Evolutionary conservation across 2,888 invertebrate species (phyloP), one percentile per base, ranked within the genome.

Genomic region (Agrochola lychnidis): DNA sequence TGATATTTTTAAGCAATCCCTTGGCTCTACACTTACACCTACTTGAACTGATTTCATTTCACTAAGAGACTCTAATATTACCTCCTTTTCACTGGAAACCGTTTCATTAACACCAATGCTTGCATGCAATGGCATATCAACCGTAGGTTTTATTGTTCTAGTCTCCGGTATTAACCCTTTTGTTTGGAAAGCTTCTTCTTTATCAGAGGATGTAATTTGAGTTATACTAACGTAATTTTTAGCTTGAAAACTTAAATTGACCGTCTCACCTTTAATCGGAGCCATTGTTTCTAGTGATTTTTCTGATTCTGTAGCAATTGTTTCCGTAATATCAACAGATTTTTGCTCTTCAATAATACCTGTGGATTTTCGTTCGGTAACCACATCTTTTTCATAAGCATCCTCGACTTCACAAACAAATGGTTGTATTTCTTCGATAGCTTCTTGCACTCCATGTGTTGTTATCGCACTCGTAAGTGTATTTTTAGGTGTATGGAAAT

Each of bases 11-110:
- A 95, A 19, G 91, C 95, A 89, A 91, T 96, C 83, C 91, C 88
- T 89, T 94, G 97, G 86, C 57, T 96, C 96, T 66, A 97, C n/a
- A 73, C 62, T 88, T 82, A 97, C 94, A 71, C 93, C 94, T 14
- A 94, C 95, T 83, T 91, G 87, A 48, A 92, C 89, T 25, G 93
- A 91, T 88, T 93, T 92, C 0, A 90, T 82, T 66, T 90, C 88
- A 48, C 84, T 88, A 48, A 87, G 83, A 48, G 88, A 45, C 10
- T 73, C 61, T 30, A 95, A 88, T 6, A 69, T 53, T 45, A 76
- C 76, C 85, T 94, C 94, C 53, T 88, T 91, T 91, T 95, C 95
- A 76, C 86, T 91, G 5, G 89, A 75, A 62, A 93, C 68, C 16
- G 90, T 93, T 91, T 95, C 94, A 75, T 90, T 81, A 10, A 95